These are phyloP conservation scores for Drosophila mojavensis DNA, from an alignment of 1,140 invertebrate genomes.

Conservation along the genomic window DNA sequence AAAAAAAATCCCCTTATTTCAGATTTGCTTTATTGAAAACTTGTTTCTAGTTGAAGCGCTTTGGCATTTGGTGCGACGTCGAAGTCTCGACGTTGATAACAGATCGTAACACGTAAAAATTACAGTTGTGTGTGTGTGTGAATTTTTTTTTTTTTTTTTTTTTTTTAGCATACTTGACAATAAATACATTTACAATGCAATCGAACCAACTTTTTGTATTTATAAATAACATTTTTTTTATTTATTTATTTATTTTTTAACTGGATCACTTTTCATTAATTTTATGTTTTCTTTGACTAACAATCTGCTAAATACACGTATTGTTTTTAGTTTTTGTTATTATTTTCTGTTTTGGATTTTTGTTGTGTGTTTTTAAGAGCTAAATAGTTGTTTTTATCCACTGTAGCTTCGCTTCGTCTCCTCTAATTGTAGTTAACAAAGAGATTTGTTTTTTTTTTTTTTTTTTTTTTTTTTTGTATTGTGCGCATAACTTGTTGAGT, in stretches of 20 bases:
- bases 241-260: constrained; percentile 39
- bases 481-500: constrained; percentile 67
- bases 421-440: constrained; percentile 56
- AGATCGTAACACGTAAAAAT: too few species aligned
- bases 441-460: constrained; percentile 23
- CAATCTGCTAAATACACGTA: constrained; percentile 35
- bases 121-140: too few species aligned
- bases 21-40: too few species aligned
- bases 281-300: constrained; percentile 30
- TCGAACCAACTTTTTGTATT: constrained; percentile 55
- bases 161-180: constrained; percentile 14
- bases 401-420: constrained; percentile 47
- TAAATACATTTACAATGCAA: constrained; percentile 69
- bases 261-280: constrained; percentile 68
- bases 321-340: constrained; percentile 33
- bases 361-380: constrained; percentile 22
- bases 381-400: constrained; percentile 32
- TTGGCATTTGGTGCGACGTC: too few species aligned
- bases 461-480: constrained; percentile 28
- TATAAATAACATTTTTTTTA: constrained; percentile 56
- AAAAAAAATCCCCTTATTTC: too few species aligned
- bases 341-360: constrained; percentile 32
- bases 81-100: too few species aligned
- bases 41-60: too few species aligned
- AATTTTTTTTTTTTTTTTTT: too few species aligned